Percentiles rank a stretch among this genome's conserved stretches.
Conservation (phyloP, 2,113 vertebrate species). For the Gavia stellata region DNA sequence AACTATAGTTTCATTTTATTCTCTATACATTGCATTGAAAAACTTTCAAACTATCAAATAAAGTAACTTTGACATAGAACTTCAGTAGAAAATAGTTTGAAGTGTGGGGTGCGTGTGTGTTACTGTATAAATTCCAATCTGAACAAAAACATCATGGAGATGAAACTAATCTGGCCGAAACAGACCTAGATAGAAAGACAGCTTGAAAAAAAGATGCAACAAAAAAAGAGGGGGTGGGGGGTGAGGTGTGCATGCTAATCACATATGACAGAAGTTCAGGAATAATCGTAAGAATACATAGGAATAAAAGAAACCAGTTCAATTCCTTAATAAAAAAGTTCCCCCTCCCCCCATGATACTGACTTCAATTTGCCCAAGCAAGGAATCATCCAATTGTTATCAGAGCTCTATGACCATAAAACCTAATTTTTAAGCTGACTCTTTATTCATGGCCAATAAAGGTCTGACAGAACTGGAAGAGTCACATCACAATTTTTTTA, state of each 20-base stretch:
- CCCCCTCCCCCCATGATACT: rapidly evolving
- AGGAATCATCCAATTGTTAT: not conserved
- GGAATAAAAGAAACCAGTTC: not conserved
- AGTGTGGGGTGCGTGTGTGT: not conserved
- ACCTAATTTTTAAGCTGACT: not conserved
- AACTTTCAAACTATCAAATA: not conserved
- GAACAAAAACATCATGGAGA: not conserved
- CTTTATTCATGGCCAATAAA: not conserved
- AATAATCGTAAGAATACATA: not conserved
- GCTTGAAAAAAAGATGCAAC: not conserved
- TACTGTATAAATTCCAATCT: not conserved
- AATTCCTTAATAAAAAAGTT: not conserved
- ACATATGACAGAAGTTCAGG: not conserved
- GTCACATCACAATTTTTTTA: not conserved
- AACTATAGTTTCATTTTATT: not conserved
- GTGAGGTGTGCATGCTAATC: not conserved
- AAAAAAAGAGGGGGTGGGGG: not conserved
- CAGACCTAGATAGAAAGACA: not conserved
- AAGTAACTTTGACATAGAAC: not conserved
- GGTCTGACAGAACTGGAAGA: not conserved
- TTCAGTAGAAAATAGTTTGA: not conserved
- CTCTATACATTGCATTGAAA: not conserved
- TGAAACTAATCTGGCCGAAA: not conserved
- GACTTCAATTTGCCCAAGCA: not conserved
- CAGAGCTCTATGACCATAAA: not conserved